Evolutionary conservation across 2,113 vertebrate genomes (phyloP).

Genomic region (Pelvicachromis taeniatus): DNA sequence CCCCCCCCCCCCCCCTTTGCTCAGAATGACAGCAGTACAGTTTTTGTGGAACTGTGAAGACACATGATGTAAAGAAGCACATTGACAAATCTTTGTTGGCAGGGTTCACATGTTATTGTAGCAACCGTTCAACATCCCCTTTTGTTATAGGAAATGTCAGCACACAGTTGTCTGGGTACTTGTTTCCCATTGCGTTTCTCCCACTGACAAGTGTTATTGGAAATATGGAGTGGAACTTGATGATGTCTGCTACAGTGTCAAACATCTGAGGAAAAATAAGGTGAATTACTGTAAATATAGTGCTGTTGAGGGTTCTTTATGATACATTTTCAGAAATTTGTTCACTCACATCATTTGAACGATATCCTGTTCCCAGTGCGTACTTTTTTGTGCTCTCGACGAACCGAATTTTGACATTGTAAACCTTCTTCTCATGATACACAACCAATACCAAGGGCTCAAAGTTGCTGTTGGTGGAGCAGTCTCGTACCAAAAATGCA

Average conservation of each 20-base stretch:
- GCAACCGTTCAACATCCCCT: slow-evolving; percentile 51
- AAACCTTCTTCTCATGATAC: slow-evolving; percentile 82
- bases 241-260: slow-evolving; percentile 82
- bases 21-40: neutral
- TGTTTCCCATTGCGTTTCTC: slow-evolving; percentile 59
- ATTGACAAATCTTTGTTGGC: neutral
- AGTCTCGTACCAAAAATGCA: slow-evolving; percentile 84
- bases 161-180: slow-evolving; percentile 72
- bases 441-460: slow-evolving; percentile 87
- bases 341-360: slow-evolving; percentile 80
- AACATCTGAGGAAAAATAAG: slow-evolving; percentile 76
- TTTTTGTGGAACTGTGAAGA: neutral
- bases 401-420: slow-evolving; percentile 89
- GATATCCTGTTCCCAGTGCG: slow-evolving; percentile 79
- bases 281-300: neutral
- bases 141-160: slow-evolving; percentile 69
- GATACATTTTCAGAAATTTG: neutral
- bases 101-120: slow-evolving; percentile 9
- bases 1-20: neutral
- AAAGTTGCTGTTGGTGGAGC: slow-evolving; percentile 71
- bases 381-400: slow-evolving; percentile 75
- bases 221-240: slow-evolving; percentile 81
- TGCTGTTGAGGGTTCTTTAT: neutral
- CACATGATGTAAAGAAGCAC: neutral
- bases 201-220: slow-evolving; percentile 84